Conservation (phyloP, 2,113 vertebrate species). For the Sylvilagus bachmani region DNA sequence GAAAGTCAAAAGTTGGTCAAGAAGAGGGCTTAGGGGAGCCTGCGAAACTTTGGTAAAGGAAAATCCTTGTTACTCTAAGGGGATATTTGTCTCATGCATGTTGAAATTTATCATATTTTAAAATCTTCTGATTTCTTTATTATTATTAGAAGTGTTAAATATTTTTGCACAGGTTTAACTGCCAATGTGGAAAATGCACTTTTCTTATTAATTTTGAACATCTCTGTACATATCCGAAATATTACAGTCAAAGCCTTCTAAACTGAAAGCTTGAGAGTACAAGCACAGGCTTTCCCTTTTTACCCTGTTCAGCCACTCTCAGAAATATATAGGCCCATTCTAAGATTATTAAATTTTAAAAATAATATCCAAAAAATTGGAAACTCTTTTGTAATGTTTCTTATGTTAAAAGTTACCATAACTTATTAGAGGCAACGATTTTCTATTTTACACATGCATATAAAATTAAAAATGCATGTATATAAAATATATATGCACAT, state of each 20-base stretch:
- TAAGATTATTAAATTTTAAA: constrained; percentile 41
- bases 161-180: not conserved
- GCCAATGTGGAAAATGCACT: not conserved
- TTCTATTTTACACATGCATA: not conserved
- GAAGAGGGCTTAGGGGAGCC: not conserved
- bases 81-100: not conserved
- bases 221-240: not conserved
- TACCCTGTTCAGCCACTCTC: not conserved
- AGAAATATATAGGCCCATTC: not conserved
- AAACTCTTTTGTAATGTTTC: constrained; percentile 5
- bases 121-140: not conserved
- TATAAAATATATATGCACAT: not conserved
- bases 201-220: not conserved
- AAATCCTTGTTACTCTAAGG: not conserved
- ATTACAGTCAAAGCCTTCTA: not conserved
- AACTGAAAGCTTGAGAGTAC: not conserved
- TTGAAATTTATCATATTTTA: not conserved
- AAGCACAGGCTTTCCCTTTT: not conserved
- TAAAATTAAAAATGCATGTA: constrained; percentile 42
- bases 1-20: too few relatives aligned
- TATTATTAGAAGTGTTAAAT: not conserved
- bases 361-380: not conserved
- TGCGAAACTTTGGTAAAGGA: not conserved
- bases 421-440: not conserved
- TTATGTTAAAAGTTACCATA: not conserved